phyloP scores from a whole-genome alignment of 1,140 invertebrate species.

The Bombus pascuorum region DNA sequence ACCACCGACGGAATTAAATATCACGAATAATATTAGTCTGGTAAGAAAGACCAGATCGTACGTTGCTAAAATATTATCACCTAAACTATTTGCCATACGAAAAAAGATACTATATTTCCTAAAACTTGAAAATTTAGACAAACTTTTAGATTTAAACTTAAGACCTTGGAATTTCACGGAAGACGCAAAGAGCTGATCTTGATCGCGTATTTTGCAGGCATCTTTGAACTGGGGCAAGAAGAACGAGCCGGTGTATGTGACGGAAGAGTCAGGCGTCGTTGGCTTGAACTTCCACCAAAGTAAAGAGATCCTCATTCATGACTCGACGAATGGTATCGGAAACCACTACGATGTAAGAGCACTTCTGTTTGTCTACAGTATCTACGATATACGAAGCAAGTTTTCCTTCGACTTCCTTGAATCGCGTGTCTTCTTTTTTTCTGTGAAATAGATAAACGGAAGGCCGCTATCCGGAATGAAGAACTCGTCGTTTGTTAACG shows the following conservation, averaged over 20 bases:
- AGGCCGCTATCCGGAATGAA: conserved; percentile 82
- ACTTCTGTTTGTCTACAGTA: too few relatives aligned
- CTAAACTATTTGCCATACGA: background rate
- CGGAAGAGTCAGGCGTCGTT: conserved; percentile 92
- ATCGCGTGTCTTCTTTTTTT: background rate
- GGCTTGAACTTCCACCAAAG: conserved; percentile 94
- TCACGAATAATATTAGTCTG: conserved; percentile 90
- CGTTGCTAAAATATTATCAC: background rate
- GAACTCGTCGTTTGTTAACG: conserved; percentile 82
- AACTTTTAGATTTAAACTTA: too few relatives aligned
- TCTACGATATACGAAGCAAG: too few relatives aligned
- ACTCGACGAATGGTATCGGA: conserved; percentile 87
- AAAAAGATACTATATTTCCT: background rate
- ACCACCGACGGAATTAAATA: conserved; percentile 85
- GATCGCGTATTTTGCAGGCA: conserved; percentile 77
- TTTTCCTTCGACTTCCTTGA: too few relatives aligned
- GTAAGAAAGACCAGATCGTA: conserved; percentile 71
- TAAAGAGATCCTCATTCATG: conserved; percentile 92
- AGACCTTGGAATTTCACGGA: background rate
- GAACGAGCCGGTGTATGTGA: conserved; percentile 91
- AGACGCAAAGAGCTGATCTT: background rate
- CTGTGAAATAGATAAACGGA: conserved; percentile 81
- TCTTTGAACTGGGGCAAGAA: conserved; percentile 91
- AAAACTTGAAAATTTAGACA: too few relatives aligned
- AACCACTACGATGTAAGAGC: conserved; percentile 81